Evolutionary conservation across 1,140 invertebrate species (phyloP).

Genomic region (Ectropis grisescens): DNA sequence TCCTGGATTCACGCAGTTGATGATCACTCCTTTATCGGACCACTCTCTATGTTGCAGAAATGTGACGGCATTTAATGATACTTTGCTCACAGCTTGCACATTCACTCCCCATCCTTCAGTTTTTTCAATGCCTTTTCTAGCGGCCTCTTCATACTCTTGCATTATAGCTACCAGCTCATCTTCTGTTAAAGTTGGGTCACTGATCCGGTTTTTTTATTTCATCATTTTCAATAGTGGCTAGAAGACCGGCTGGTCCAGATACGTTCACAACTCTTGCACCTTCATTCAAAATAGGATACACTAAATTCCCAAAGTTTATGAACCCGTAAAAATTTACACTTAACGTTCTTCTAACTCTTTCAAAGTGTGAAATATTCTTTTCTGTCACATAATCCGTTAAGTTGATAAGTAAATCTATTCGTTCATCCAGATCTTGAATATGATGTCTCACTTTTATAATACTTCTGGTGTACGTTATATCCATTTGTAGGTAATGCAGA

Average conservation of each 20-base stretch:
- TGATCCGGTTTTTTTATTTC: constrained; percentile 38
- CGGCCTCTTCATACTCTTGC: constrained; percentile 55
- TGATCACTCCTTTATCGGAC: constrained; percentile 38
- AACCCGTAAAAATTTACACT: constrained; percentile 57
- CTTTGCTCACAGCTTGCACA: constrained; percentile 51
- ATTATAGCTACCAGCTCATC: constrained; percentile 48
- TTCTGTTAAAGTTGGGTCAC: constrained; percentile 41
- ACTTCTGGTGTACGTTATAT: constrained; percentile 52
- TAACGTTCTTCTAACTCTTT: constrained; percentile 46
- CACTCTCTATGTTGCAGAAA: constrained; percentile 56
- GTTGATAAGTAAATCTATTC: constrained; percentile 54
- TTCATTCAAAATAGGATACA: constrained; percentile 48
- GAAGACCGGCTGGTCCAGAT: constrained; percentile 48
- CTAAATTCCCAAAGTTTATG: constrained; percentile 56
- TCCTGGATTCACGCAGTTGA: constrained; percentile 59
- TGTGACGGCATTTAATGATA: constrained; percentile 50
- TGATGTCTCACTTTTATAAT: constrained; percentile 54
- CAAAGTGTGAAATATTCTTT: constrained; percentile 37
- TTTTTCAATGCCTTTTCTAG: constrained; percentile 41
- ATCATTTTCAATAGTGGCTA: constrained; percentile 53
- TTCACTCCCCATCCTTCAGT: constrained; percentile 53
- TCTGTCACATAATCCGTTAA: constrained; percentile 46
- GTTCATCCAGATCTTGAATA: constrained; percentile 52
- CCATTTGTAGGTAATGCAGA: constrained; percentile 40
- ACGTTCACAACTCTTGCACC: constrained; percentile 55